Evolutionary conservation across 2,113 vertebrate species (phyloP), one percentile per base, ranked within the genome.

Genomic region (Lepisosteus oculatus): DNA sequence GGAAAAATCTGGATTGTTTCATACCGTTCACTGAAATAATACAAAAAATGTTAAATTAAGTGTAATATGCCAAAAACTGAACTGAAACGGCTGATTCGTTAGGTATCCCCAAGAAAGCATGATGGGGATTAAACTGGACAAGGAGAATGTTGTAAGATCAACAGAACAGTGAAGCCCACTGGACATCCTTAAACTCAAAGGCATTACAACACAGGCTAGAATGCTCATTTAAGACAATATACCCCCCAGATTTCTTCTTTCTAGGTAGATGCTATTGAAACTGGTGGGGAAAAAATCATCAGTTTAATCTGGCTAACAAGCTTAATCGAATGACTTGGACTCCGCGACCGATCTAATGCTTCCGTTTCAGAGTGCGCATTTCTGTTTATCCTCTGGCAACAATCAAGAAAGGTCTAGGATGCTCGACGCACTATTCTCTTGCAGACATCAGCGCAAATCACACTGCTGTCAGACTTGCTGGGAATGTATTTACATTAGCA

Each of bases 211-310:
- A 29, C 17, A 29, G 17, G 17, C 17, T 29, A 29, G 17, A 29
- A 29, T 51, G 47, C 8, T 9, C 47, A 5, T 5, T 51, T 51
- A 59, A 59, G 56, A 59, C 14, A 59, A 59, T 59, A 12, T 59
- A 59, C 14, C 4, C 71, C 47, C 47, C 71, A 55, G 43, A 29
- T 67, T 54, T 68, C 29, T 42, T 66, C 72, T 74, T 44, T 66
- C 65, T 76, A 65, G 75, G 79, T 72, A 76, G 77, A 77, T 77
- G 67, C 72, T 55, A 62, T 68, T 59, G 14, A 3, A 59, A 13
- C 14, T 12, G 11, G 13, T n/a, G 3, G 13, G 56, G 47, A 2
- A 51, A 29, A 13, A 59, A 1, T 2, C 12, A 59, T 59, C 56
- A 59, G 13, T 59, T 59, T 12, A 12, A 4, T 6, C 56, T 13